These are phyloP conservation scores for Paraescarpia echinospica DNA, from an alignment of 1,140 invertebrate genomes.

Conservation along the genomic window DNA sequence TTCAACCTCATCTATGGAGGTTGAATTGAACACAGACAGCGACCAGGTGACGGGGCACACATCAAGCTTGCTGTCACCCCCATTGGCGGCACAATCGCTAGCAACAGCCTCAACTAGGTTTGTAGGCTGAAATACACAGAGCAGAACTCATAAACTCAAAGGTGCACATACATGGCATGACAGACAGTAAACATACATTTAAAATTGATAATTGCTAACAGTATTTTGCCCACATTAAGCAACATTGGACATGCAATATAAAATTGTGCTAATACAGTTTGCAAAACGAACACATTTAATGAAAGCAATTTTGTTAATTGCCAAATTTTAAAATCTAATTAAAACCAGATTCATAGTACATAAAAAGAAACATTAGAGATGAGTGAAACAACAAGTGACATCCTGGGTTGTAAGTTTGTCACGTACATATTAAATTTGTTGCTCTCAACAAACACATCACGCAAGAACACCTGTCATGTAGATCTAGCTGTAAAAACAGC, in stretches of 20 bases:
- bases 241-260: neutral
- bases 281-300: neutral
- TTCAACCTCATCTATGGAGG: neutral
- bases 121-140: neutral
- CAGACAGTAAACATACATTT: neutral
- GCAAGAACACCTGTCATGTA: neutral
- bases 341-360: neutral
- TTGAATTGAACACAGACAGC: neutral
- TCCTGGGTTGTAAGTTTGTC: neutral
- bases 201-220: neutral
- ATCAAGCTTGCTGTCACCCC: neutral
- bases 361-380: neutral
- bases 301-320: neutral
- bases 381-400: neutral
- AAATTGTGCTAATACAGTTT: no score
- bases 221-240: neutral
- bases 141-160: no score
- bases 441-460: neutral
- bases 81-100: neutral
- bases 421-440: neutral
- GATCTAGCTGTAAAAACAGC: neutral
- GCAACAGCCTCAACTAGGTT: neutral
- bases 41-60: neutral
- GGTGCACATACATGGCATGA: neutral
- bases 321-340: neutral